phyloP scores from a whole-genome alignment of 1,140 invertebrate species.

The Drosophila littoralis region DNA sequence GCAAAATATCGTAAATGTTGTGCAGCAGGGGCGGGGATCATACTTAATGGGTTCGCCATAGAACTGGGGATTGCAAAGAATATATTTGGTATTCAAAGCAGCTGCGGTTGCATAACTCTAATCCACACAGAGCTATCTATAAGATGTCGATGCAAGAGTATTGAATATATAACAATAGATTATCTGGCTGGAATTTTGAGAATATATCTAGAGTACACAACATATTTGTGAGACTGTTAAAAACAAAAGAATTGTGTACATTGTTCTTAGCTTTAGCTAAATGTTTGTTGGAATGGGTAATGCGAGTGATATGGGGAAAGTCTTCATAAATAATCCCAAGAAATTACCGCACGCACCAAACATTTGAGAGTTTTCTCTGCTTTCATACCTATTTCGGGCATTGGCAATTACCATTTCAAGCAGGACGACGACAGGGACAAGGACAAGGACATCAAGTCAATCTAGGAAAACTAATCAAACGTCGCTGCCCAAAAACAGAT shows the following conservation, averaged over 20 bases:
- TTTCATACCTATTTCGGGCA: slow-evolving; percentile 38
- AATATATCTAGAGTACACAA: too few relatives aligned
- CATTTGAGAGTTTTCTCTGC: slow-evolving; percentile 20
- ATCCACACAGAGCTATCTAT: not conserved
- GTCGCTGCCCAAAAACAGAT: slow-evolving; percentile 56
- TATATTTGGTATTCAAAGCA: slow-evolving; percentile 8
- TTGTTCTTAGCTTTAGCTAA: not conserved
- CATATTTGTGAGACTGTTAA: too few relatives aligned
- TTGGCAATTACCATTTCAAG: slow-evolving; percentile 71
- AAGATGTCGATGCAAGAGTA: too few relatives aligned
- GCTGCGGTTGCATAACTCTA: slow-evolving; percentile 7
- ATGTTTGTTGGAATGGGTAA: slow-evolving; percentile 10
- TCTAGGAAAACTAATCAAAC: slow-evolving; percentile 79
- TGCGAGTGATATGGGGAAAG: slow-evolving; percentile 22
- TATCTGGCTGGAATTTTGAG: not conserved
- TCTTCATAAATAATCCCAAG: slow-evolving; percentile 57
- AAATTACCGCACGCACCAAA: slow-evolving; percentile 55
- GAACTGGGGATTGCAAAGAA: not conserved
- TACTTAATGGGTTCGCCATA: not conserved
- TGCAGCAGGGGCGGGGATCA: not conserved
- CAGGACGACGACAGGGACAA: not conserved
- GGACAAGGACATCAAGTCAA: slow-evolving; percentile 38
- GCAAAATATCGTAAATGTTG: slow-evolving; percentile 22
- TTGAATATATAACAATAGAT: not conserved
- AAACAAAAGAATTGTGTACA: not conserved